Percentiles rank a stretch among this genome's conserved stretches.
Evolutionary conservation across 2,113 vertebrate genomes (phyloP).

Genomic region (Etia nguti): DNA sequence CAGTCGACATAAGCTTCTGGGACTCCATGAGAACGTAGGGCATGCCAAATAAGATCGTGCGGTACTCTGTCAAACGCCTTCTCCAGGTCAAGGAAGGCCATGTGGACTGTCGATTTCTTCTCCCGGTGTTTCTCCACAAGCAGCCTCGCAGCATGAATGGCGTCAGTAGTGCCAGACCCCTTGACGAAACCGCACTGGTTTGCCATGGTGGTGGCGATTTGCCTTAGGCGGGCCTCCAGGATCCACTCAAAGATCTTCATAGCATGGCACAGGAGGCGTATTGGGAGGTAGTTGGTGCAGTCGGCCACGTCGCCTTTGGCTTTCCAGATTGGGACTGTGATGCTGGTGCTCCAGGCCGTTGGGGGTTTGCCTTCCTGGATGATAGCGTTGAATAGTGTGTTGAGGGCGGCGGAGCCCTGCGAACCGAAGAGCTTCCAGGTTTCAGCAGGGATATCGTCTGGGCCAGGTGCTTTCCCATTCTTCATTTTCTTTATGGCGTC

Average conservation of each 20-base stretch:
- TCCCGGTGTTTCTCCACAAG: too few species aligned
- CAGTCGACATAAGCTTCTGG: too few species aligned
- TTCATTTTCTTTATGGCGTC: not conserved
- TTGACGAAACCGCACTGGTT: not conserved
- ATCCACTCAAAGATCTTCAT: not conserved
- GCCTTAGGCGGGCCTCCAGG: too few species aligned
- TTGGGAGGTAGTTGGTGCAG: too few species aligned
- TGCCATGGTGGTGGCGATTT: too few species aligned
- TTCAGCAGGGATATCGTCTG: not conserved
- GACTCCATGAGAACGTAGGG: too few species aligned
- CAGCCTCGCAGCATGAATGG: too few species aligned
- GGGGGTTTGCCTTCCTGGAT: not conserved
- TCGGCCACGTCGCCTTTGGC: not conserved
- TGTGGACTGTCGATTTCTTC: too few species aligned
- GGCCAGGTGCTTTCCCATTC: not conserved
- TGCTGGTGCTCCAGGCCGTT: not conserved
- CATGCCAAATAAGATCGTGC: too few species aligned
- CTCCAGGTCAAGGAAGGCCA: too few species aligned
- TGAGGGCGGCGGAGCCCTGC: rapidly evolving
- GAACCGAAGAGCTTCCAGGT: not conserved
- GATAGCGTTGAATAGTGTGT: not conserved
- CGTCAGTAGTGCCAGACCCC: not conserved
- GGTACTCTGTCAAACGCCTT: too few species aligned
- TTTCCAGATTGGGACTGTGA: not conserved
- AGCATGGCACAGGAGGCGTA: not conserved